Percentiles rank a stretch among this genome's conserved stretches.
phyloP scores from a whole-genome alignment of 2,888 invertebrate genomes.

The Diarsia mendica region DNA sequence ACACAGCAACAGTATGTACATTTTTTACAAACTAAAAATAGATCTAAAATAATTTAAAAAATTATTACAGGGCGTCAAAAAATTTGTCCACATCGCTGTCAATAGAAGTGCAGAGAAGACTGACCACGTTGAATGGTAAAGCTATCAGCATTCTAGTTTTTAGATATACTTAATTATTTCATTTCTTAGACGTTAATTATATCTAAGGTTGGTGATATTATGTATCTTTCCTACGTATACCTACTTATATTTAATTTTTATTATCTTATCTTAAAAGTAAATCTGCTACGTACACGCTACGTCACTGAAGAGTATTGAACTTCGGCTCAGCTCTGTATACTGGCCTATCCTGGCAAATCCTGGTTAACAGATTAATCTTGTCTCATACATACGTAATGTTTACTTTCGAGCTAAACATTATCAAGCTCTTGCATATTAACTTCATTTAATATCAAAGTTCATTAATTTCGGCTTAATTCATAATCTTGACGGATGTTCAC shows the following conservation, averaged over 20 bases:
- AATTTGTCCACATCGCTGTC: too few relatives aligned
- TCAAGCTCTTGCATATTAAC: slow-evolving; percentile 25
- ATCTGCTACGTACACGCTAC: slow-evolving; percentile 67
- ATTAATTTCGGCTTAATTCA: slow-evolving; percentile 26
- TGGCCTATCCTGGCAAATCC: slow-evolving; percentile 58
- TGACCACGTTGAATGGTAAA: too few relatives aligned
- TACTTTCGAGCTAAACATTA: slow-evolving; percentile 38
- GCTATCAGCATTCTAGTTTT: not conserved
- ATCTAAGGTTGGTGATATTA: slow-evolving; percentile 25
- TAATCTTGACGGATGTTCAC: slow-evolving; percentile 15
- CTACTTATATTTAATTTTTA: slow-evolving; percentile 26
- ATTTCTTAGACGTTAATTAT: slow-evolving; percentile 25
- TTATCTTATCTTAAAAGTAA: slow-evolving; percentile 65
- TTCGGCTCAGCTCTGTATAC: slow-evolving; percentile 69
- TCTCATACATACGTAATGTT: slow-evolving; percentile 63
- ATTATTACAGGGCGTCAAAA: too few relatives aligned
- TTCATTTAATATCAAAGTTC: slow-evolving; percentile 42
- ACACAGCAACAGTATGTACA: not conserved
- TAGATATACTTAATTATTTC: slow-evolving; percentile 12
- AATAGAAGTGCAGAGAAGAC: too few relatives aligned
- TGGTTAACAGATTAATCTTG: slow-evolving; percentile 69
- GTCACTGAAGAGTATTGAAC: slow-evolving; percentile 75
- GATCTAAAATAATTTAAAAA: too few relatives aligned
- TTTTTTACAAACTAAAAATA: not conserved
- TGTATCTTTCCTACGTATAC: slow-evolving; percentile 38